Percentiles rank a stretch among this genome's conserved stretches.
Evolutionary conservation across 2,797 vertebrate species (phyloP).

Genomic region (Gadopsis bispinosus): DNA sequence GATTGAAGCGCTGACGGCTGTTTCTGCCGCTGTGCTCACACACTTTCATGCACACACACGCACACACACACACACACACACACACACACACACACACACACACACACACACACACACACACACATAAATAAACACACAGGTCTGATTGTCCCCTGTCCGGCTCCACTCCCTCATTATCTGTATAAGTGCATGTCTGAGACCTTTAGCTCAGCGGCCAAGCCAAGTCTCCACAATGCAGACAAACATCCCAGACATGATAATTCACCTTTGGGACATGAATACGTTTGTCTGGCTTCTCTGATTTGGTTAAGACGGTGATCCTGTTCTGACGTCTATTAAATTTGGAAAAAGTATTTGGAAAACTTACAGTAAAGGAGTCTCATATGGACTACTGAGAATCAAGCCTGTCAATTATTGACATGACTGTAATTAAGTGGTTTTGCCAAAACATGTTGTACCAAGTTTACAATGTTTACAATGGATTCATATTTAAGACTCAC

Average conservation of each 20-base stretch:
- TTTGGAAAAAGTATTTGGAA: conserved; percentile 1
- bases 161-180: conserved; percentile 81
- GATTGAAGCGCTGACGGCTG: conserved; percentile 41
- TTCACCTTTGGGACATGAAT: conserved; percentile 57
- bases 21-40: conserved; percentile 21
- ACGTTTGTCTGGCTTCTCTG: conserved; percentile 29
- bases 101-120: conserved; percentile 24
- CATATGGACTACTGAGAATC: not conserved
- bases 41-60: conserved; percentile 4
- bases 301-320: conserved; percentile 50
- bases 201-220: conserved; percentile 57
- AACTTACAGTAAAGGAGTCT: not conserved
- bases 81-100: conserved; percentile 34
- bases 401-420: not conserved
- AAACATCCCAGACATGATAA: conserved; percentile 63
- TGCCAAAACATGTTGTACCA: conserved; percentile 11
- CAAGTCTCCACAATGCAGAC: conserved; percentile 61
- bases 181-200: conserved; percentile 78
- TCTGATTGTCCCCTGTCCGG: conserved; percentile 73
- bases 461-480: not conserved
- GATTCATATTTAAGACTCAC: not conserved
- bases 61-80: conserved; percentile 12
- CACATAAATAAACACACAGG: conserved; percentile 61
- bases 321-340: conserved; percentile 33
- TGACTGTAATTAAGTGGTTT: not conserved